Evolutionary conservation across 2,113 vertebrate genomes (phyloP).

Genomic region (Prionailurus viverrinus): DNA sequence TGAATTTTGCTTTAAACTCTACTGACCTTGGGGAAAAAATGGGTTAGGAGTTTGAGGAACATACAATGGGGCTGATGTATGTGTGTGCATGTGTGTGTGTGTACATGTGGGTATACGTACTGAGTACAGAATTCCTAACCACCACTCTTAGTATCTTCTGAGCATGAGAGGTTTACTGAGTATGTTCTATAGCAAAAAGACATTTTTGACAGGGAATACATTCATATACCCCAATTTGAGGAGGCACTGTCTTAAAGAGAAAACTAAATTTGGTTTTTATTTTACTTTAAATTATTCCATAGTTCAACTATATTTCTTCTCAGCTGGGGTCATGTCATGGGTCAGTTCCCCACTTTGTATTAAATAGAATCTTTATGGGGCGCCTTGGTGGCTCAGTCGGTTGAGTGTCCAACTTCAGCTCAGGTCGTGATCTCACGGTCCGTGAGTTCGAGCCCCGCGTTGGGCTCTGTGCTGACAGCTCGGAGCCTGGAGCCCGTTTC

Average conservation of each 20-base stretch:
- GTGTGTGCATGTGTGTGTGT: neutral
- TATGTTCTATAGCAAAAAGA: neutral
- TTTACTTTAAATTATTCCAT: neutral
- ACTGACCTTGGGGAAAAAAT: neutral
- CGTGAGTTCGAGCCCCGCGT: too few species aligned
- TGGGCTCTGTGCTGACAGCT: too few species aligned
- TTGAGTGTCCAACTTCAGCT: too few species aligned
- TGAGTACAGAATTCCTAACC: neutral
- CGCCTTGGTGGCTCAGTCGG: too few species aligned
- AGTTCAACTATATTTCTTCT: neutral
- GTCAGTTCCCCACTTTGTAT: neutral
- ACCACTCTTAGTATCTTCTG: neutral
- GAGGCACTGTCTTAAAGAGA: neutral
- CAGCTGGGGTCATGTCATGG: neutral
- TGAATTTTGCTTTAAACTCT: conserved; percentile 9
- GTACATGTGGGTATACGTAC: neutral
- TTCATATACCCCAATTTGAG: neutral
- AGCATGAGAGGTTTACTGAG: neutral
- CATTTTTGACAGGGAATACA: neutral
- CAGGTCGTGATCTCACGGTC: too few species aligned
- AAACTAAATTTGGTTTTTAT: neutral
- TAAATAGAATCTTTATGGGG: neutral
- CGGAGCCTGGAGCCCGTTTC: too few species aligned
- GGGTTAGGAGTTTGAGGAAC: neutral
- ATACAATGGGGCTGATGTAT: neutral